Evolutionary conservation across 2,888 invertebrate species (phyloP), one percentile per base, ranked within the genome.

Genomic region (Halocaridina rubra): DNA sequence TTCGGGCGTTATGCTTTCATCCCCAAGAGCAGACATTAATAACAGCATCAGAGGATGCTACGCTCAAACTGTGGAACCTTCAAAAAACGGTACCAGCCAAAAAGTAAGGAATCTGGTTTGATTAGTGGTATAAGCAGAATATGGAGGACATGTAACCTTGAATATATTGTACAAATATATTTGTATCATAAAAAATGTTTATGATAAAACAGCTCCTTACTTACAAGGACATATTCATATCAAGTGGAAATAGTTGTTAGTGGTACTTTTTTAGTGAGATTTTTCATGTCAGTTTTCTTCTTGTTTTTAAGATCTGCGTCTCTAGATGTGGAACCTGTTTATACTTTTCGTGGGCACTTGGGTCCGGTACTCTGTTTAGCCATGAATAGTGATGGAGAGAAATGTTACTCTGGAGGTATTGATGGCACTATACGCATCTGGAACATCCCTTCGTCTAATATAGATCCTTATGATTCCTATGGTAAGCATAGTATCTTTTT

Each of bases 21-120:
- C 98, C 98, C 80, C 95, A 95, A 88, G 98, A 99, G 91, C 96
- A 98, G 84, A 97, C 99, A 84, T 93, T 99, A 86, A 96, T 99
- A 90, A 99, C 99, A 32, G 99, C 98, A 57, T 98, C 98, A 84
- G 99, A 99, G 92, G 99, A 99, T 93, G 98, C 98, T 91, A 99
- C 99, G 75, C 93, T 99, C 64, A 99, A 99, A 92, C 92, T 99
- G 90, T 99, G 99, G 99, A 99, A 99, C 93, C 93, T 99, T 89
- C 98, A 98, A 91, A 98, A 98, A 92, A 98, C 98, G 80, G 97
- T 98, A 89, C 97, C 97, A 89, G 97, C 98, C 86, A 98, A 98
- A 93, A 98, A 98, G 94, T 88, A 27, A 53, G 87, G n/a, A n/a
- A n/a, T n/a, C n/a, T n/a, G n/a, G n/a, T n/a, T n/a, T n/a, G n/a